Percentiles rank a stretch among this genome's conserved stretches.
These are phyloP conservation scores for Tarsius wallacei DNA, from an alignment of 2,797 vertebrate genomes.

Conservation along the genomic window DNA sequence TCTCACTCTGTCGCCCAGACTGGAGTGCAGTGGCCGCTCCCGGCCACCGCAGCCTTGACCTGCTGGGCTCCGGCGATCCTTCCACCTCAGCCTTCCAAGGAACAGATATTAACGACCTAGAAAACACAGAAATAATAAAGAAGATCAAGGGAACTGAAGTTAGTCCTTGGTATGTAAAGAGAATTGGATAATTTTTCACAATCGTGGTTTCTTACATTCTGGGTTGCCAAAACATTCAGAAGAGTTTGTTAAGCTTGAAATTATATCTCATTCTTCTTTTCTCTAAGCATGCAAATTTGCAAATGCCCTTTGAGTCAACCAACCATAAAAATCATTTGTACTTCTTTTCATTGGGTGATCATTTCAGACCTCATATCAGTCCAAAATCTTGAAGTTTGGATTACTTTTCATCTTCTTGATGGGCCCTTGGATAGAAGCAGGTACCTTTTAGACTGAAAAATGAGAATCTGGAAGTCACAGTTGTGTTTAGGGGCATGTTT, in stretches of 20 bases:
- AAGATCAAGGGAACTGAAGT: neutral
- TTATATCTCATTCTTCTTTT: neutral
- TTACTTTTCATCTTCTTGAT: neutral
- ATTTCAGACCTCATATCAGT: neutral
- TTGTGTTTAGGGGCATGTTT: neutral
- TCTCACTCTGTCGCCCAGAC: too few species aligned
- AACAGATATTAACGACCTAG: neutral
- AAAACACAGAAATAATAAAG: neutral
- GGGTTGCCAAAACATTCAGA: slow-evolving; percentile 8
- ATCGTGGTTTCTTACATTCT: neutral
- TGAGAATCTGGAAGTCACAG: neutral
- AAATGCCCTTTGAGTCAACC: neutral
- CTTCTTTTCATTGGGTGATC: neutral
- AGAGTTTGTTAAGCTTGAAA: slow-evolving; percentile 23
- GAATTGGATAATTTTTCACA: neutral
- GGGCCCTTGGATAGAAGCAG: neutral
- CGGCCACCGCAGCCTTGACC: too few species aligned
- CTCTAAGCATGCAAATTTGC: neutral
- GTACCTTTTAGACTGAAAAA: neutral
- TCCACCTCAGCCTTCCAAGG: too few species aligned
- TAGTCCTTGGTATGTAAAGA: neutral
- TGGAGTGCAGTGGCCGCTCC: too few species aligned
- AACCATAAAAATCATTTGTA: neutral
- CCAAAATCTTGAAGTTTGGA: neutral
- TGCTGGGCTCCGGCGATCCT: too few species aligned